Conservation (phyloP, 2,888 invertebrate species). For the Gastracanthus pulcherrimus region DNA sequence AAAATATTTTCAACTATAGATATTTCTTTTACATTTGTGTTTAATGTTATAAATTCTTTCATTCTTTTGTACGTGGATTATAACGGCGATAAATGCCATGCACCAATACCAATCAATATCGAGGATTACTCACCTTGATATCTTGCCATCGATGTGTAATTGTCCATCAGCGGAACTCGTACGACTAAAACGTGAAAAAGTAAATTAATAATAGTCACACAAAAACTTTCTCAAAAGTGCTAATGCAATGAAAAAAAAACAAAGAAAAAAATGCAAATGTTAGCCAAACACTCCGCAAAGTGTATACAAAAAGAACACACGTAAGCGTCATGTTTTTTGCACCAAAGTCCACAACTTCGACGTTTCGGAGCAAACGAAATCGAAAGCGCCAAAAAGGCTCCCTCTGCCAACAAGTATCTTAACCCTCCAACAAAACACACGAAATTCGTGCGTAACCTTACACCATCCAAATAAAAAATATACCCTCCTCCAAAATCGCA, state of each 20-base stretch:
- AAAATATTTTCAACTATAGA: no score
- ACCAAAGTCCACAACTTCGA: no score
- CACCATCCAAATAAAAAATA: neutral
- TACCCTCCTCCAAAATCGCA: neutral
- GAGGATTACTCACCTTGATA: slow-evolving; percentile 56
- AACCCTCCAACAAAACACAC: slow-evolving; percentile 14
- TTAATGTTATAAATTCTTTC: neutral
- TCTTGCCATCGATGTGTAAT: slow-evolving; percentile 61
- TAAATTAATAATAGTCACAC: neutral
- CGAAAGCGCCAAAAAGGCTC: neutral
- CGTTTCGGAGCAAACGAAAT: neutral
- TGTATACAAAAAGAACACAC: no score
- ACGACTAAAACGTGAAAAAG: slow-evolving; percentile 42
- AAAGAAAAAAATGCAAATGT: neutral
- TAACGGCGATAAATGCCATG: neutral
- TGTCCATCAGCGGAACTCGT: slow-evolving; percentile 60
- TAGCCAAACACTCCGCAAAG: no score
- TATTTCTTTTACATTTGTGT: no score
- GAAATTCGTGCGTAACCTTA: neutral
- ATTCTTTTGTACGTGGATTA: neutral
- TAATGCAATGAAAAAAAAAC: neutral
- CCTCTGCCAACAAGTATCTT: neutral
- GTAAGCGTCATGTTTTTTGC: no score
- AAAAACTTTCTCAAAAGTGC: neutral
- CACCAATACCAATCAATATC: neutral